Evolutionary conservation across 2,888 invertebrate species (phyloP).

Genomic region (Orchesella flavescens): DNA sequence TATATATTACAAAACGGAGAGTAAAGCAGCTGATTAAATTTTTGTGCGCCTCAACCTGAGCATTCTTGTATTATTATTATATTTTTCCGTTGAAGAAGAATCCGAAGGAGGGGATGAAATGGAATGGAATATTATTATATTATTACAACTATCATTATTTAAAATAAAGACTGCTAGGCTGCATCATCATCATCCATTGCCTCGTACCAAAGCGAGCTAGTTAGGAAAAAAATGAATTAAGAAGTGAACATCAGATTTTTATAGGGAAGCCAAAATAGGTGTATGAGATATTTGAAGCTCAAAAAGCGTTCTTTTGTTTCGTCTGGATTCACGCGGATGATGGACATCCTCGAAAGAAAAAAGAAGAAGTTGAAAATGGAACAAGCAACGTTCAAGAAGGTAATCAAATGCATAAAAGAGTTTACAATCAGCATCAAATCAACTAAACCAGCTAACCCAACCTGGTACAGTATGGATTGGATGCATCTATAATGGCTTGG

Average conservation of each 20-base stretch:
- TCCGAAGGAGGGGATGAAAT: slow-evolving; percentile 47
- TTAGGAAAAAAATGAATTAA: neutral
- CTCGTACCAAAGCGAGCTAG: slow-evolving; percentile 6
- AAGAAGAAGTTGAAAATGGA: neutral
- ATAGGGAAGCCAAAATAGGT: neutral
- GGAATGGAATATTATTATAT: slow-evolving; percentile 53
- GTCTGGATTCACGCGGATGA: slow-evolving; percentile 5
- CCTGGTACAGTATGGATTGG: slow-evolving; percentile 2
- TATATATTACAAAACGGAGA: no score
- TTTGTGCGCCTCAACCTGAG: neutral
- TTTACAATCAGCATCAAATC: no score
- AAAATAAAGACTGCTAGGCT: neutral
- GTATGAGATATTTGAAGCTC: no score
- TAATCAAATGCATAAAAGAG: no score
- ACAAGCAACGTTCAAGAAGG: neutral
- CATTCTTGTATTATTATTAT: slow-evolving; percentile 9
- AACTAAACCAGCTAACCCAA: neutral
- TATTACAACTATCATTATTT: slow-evolving; percentile 45
- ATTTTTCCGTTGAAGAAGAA: slow-evolving; percentile 18
- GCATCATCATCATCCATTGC: no score
- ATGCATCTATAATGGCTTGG: neutral
- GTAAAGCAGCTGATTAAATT: slow-evolving; percentile 6
- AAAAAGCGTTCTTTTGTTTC: neutral
- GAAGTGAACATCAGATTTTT: neutral
- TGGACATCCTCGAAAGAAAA: neutral